phyloP scores from a whole-genome alignment of 2,797 vertebrate species.

The Melanotaenia parkinsoni region DNA sequence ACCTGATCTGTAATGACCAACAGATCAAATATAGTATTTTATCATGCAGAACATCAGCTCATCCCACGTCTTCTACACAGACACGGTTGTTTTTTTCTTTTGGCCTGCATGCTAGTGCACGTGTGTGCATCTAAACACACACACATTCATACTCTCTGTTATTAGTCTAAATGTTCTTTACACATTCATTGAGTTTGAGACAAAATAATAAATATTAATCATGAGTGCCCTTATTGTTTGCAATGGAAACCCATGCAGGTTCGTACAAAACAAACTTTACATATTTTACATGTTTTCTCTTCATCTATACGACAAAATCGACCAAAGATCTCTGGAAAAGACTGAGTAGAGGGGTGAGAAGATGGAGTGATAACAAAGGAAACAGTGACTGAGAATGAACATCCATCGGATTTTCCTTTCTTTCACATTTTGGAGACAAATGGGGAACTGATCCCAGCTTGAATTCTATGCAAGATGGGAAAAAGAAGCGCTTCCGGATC shows the following conservation, averaged over 20 bases:
- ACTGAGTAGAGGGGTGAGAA: slow-evolving; percentile 16
- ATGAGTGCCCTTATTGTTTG: slow-evolving; percentile 82
- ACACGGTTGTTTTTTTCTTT: slow-evolving; percentile 62
- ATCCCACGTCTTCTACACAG: slow-evolving; percentile 68
- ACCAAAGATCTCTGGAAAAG: slow-evolving; percentile 47
- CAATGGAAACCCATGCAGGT: slow-evolving; percentile 83
- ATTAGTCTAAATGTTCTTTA: slow-evolving; percentile 71
- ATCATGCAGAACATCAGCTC: slow-evolving; percentile 82
- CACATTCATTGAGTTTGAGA: slow-evolving; percentile 77
- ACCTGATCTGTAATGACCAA: slow-evolving; percentile 75
- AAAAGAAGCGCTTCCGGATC: slow-evolving; percentile 3
- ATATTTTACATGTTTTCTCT: slow-evolving; percentile 64
- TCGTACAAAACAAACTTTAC: slow-evolving; percentile 79
- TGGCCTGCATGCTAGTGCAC: slow-evolving; percentile 82
- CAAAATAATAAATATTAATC: slow-evolving; percentile 76
- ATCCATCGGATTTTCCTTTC: slow-evolving; percentile 1
- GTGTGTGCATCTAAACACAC: slow-evolving; percentile 78
- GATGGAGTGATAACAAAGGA: slow-evolving; percentile 25
- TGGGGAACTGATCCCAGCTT: not conserved
- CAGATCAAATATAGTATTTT: slow-evolving; percentile 75
- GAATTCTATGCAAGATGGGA: not conserved
- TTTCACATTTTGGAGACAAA: not conserved
- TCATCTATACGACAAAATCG: slow-evolving; percentile 64
- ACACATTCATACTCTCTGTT: slow-evolving; percentile 69
- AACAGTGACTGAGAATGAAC: slow-evolving; percentile 3